phyloP scores from a whole-genome alignment of 2,113 vertebrate species.

The Puffinus mauretanicus region DNA sequence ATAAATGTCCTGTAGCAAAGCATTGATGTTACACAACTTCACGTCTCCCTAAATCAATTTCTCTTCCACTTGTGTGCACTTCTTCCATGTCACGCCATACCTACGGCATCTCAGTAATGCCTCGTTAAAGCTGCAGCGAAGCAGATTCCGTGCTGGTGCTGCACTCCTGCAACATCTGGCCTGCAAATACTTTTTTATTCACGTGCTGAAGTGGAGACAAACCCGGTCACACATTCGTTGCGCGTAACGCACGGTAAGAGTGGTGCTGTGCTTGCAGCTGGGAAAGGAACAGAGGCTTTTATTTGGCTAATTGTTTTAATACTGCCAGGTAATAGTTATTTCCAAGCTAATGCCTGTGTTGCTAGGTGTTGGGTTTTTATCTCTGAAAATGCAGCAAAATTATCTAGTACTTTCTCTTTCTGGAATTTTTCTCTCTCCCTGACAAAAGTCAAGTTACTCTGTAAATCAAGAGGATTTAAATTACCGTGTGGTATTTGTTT shows the following conservation, averaged over 20 bases:
- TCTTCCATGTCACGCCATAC: neutral
- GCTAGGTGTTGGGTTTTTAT: neutral
- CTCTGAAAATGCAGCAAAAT: neutral
- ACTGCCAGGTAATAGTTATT: neutral
- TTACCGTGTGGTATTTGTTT: neutral
- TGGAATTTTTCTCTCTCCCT: neutral
- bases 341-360: neutral
- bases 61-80: neutral
- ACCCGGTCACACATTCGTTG: accelerated
- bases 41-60: conserved; percentile 7
- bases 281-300: neutral
- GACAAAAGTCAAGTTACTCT: neutral
- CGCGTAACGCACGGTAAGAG: neutral
- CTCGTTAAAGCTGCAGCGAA: neutral
- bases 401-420: neutral
- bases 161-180: neutral
- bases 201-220: neutral
- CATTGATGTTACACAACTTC: neutral
- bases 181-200: neutral
- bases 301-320: neutral
- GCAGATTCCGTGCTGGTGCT: neutral
- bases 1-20: neutral
- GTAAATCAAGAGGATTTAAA: neutral
- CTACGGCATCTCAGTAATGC: neutral
- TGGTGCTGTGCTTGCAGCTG: neutral